Base-by-base conservation (phyloP, 2,113 vertebrate species). In the Melanostigma gelatinosum region DNA sequence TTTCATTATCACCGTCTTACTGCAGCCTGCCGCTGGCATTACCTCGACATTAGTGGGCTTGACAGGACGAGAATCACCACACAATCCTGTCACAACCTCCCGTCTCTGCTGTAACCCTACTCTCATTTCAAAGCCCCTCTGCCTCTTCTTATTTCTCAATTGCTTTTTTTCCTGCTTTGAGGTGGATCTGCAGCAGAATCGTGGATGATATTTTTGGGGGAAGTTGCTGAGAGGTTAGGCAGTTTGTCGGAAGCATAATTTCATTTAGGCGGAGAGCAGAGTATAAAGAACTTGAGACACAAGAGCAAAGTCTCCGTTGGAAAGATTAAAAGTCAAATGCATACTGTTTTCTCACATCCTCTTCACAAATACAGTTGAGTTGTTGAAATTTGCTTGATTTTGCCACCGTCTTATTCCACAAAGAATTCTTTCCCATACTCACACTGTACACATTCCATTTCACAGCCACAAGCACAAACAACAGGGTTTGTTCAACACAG, bases 1-100 rank as follows among this genome's bases (percentile, higher is more conserved):
- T 97, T 98, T 98, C 97, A 98, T 98, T 97, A 98, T 96, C 96
- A 94, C 94, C 90, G 96, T 96, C 96, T 97, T 97, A 97, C 95
- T 91, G 95, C 95, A 93, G 96, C 95, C 96, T 96, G 96, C 94
- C 96, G 94, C 95, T 94, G 95, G 96, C 96, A 97, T 97, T 97
- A 97, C 96, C 96, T 95, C 95, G 95, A 98, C 97, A 97, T 93
- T 94, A 94, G 90, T 88, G 89, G 92, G 91, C 96, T 97, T 96
- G 96, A 97, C 96, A 94, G 96, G 95, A 96, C 95, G 95, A 96
- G 96, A 97, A 96, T 96, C 97, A 96, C 96, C 94, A 95, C 96
- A 96, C 94, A 96, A 96, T 96, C 96, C 96, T 94, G 96, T 96
- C 96, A 94, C 96, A 97, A 96, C 96, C 96, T 96, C 96, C 89